These are phyloP conservation scores for Cheilosia impressa DNA, from an alignment of 2,888 invertebrate species.

Conservation along the genomic window DNA sequence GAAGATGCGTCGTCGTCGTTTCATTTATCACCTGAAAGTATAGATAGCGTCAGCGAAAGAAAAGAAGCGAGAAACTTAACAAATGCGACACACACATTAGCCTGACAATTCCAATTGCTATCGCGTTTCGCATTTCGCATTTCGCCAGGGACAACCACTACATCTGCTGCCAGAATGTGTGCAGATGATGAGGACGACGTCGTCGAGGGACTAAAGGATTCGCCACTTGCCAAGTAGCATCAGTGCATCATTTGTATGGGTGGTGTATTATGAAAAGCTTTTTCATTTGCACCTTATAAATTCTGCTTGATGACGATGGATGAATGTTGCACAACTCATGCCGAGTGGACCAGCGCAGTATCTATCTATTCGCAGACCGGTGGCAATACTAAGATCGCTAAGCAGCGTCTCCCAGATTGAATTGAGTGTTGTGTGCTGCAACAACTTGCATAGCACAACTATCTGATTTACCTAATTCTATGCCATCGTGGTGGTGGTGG, in stretches of 20 bases:
- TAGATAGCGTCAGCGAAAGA: slow-evolving; percentile 6
- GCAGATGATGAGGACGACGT: not conserved
- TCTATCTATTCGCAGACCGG: not conserved
- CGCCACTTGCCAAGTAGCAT: slow-evolving; percentile 17
- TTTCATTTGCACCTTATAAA: slow-evolving; percentile 70
- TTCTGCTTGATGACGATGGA: slow-evolving; percentile 59
- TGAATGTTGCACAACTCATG: slow-evolving; percentile 38
- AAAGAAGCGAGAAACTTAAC: slow-evolving; percentile 24
- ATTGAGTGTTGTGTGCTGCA: slow-evolving; percentile 8
- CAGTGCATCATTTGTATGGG: slow-evolving; percentile 45
- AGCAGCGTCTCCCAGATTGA: slow-evolving; percentile 18
- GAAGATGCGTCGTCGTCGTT: slow-evolving; percentile 23
- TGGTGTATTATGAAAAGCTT: slow-evolving; percentile 51
- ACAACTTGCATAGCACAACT: slow-evolving; percentile 52
- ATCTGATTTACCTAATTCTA: slow-evolving; percentile 69
- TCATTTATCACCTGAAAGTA: slow-evolving; percentile 50
- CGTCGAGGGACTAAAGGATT: slow-evolving; percentile 44
- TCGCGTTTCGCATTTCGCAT: slow-evolving; percentile 20
- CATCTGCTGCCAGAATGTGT: not conserved
- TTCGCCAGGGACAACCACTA: slow-evolving; percentile 4
- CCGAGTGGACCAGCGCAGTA: not conserved
- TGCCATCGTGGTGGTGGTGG: not conserved
- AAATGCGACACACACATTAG: slow-evolving; percentile 59
- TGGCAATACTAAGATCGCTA: slow-evolving; percentile 25
- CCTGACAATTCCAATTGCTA: slow-evolving; percentile 55